Evolutionary conservation across 35 echinoderm and acorn worm genomes (phyloP), one percentile per base, ranked within the genome.

Genomic region (Heliocidaris erythrogramma): DNA sequence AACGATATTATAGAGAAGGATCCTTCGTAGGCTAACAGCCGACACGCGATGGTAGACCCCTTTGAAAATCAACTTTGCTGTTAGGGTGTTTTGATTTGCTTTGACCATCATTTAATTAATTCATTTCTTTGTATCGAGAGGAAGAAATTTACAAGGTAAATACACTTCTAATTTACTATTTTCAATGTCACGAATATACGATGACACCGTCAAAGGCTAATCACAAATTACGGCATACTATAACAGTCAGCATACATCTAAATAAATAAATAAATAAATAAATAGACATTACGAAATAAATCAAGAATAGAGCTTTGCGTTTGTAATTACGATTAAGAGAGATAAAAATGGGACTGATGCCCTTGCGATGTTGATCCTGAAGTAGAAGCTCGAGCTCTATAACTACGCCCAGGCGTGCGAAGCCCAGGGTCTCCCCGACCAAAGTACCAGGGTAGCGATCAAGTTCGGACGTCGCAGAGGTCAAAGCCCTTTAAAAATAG

Each of bases 401-500:
- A 14, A 56, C 27, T n/a, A 21, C 65, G 65, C 65, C 65, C 65
- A 78, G 65, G 27, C 65, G 65, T 27, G 14, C 52, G 8, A 56
- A 56, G 14, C 27, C 65, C 18, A 7, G 21, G 65, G 65, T 78
- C 65, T 27, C 65, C 65, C 3, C 18, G 6, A 78, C 7, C 65
- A 21, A 18, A 18, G 65, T 78, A 18, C 65, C 65, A 78, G 65
- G 65, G 65, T 18, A 78, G 65, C 65, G 65, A 27, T 78, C 65
- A 78, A 78, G 65, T 78, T 78, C 65, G 65, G 65, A 78, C 65
- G 18, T 78, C 52, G 18, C 65, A n/a, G 21, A 78, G 65, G 65
- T 78, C 65, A 78, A 78, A 78, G 65, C 27, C 65, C 65, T 78
- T 78, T 78, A 78, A 78, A 78, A 89, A 89, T 89, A 89, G 87